Base-by-base conservation (phyloP, 2,888 invertebrate species). In the Amorpha juglandis region DNA sequence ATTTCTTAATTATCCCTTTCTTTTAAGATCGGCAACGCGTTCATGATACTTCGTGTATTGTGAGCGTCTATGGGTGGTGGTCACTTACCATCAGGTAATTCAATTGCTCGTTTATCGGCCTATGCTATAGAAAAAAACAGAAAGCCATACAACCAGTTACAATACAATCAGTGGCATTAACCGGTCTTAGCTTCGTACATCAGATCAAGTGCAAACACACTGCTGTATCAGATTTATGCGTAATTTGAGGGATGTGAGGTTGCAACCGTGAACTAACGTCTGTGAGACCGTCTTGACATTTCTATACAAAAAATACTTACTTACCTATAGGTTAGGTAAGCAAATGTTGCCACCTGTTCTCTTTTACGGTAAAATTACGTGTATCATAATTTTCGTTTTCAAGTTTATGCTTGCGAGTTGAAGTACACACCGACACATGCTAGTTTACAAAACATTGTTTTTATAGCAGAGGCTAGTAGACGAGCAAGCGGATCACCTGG, bases 201-300 rank as follows among this genome's bases (percentile, higher is more conserved):
- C 53, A 52, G 52, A 52, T 55, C 33, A n/a, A 55, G 33, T 55
- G 53, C 16, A 14, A 47, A 47, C 47, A 35, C 8, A 33, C 35
- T 33, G 53, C 35, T 35, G 33, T 53, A n/a, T 52, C 52, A 52
- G 12, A 8, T 55, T n/a, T 35, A 6, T 16, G 16, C 55, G 38
- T 55, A 55, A 38, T 55, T 55, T 55, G 38, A 55, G 55, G 38
- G 35, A 55, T 55, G 38, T 55, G 35, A 55, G 55, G 38, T 38
- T 16, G 16, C 55, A 35, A 35, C 11, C 55, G 35, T 16, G 38
- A 55, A 55, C 14, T 47, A 16, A 38, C 2, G 2, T 38, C 16
- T 38, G 38, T 55, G 55, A 55, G 55, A 55, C 55, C 16, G 35
- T 38, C 38, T 35, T 38, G 55, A 55, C 38, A 55, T 55, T 55